These are phyloP conservation scores for Hyperopisus bebe DNA, from an alignment of 2,113 vertebrate genomes.

Conservation along the genomic window DNA sequence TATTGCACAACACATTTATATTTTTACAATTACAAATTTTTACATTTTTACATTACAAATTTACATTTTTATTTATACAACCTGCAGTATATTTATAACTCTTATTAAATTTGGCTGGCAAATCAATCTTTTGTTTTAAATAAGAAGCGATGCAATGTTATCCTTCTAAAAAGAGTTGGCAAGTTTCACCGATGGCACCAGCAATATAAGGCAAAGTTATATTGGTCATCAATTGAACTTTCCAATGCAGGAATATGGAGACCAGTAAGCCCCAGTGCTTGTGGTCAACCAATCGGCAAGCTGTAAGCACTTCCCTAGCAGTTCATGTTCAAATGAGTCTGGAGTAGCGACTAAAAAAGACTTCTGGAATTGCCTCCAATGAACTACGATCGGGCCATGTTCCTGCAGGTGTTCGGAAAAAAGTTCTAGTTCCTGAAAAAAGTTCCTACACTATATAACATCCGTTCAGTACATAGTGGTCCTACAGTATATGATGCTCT, in stretches of 20 bases:
- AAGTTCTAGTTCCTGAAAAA: background rate
- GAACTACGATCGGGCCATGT: background rate
- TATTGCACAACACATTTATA: background rate
- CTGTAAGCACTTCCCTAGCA: background rate
- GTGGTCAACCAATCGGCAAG: background rate
- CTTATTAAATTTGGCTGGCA: background rate
- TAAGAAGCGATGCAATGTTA: background rate
- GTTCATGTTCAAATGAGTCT: background rate
- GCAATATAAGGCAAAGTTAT: background rate
- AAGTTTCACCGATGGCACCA: background rate
- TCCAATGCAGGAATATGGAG: background rate
- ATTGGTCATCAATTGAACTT: background rate
- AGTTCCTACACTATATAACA: background rate
- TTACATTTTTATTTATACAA: background rate
- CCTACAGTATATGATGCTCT: background rate
- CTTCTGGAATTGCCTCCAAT: background rate
- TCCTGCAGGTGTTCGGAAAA: background rate
- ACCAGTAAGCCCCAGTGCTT: background rate
- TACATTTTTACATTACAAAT: too few relatives aligned
- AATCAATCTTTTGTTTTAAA: background rate
- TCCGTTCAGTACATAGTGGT: background rate
- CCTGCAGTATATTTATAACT: background rate
- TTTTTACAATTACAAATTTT: too few relatives aligned
- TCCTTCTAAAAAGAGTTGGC: background rate
- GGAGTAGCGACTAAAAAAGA: background rate